phyloP scores from a whole-genome alignment of 2,888 invertebrate genomes.

The Opisthograptis luteolata region DNA sequence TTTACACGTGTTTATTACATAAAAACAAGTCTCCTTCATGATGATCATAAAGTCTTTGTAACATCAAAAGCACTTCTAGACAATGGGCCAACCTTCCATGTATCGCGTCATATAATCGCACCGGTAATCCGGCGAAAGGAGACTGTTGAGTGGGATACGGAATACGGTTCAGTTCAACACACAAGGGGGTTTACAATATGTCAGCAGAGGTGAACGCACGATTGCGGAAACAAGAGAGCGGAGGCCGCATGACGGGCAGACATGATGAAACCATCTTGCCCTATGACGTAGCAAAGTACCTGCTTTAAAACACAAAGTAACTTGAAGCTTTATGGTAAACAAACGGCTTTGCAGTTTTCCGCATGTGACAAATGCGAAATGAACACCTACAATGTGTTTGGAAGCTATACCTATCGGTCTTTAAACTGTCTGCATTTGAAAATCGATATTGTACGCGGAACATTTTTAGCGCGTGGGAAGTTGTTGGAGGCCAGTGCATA shows the following conservation, averaged over 20 bases:
- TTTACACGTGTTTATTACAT: constrained; percentile 1
- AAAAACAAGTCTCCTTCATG: not conserved
- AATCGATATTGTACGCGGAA: constrained; percentile 55
- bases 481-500: constrained; percentile 48
- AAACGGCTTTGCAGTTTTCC: constrained; percentile 41
- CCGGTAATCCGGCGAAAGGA: constrained; percentile 18
- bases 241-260: constrained; percentile 53
- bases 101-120: constrained; percentile 8
- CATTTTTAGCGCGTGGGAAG: constrained; percentile 46
- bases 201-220: constrained; percentile 72
- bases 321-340: constrained; percentile 36
- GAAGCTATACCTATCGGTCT: constrained; percentile 5
- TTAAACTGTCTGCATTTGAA: constrained; percentile 34
- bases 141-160: constrained; percentile 14
- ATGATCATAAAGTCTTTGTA: not conserved
- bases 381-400: constrained; percentile 9
- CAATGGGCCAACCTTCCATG: not conserved
- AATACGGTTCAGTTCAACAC: constrained; percentile 30
- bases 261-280: constrained; percentile 65
- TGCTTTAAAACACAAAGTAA: constrained; percentile 29
- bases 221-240: constrained; percentile 67
- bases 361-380: constrained; percentile 34
- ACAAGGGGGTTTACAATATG: constrained; percentile 44
- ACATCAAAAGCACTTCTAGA: not conserved
- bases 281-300: constrained; percentile 52